Percentiles rank a stretch among this genome's conserved stretches.
Evolutionary conservation across 2,888 invertebrate species (phyloP).

Genomic region (Temnothorax ravouxi): DNA sequence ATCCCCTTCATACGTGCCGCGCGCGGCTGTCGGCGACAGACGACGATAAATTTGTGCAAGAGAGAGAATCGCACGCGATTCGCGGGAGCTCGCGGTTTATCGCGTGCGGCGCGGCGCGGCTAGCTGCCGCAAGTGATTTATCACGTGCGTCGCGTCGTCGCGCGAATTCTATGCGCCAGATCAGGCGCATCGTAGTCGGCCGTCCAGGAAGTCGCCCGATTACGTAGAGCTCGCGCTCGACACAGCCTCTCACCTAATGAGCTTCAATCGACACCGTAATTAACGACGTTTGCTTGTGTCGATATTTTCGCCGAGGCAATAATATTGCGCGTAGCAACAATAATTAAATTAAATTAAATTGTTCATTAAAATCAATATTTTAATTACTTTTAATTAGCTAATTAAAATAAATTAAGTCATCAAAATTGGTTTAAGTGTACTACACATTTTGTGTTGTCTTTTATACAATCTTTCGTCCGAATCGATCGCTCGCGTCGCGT

Average conservation of each 20-base stretch:
- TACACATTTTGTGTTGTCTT: neutral
- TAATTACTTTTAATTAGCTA: conserved; percentile 9
- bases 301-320: neutral
- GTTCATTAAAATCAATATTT: neutral
- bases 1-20: conserved; percentile 14
- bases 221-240: conserved; percentile 16
- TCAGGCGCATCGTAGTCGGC: conserved; percentile 34
- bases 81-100: conserved; percentile 66
- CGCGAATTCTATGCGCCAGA: conserved; percentile 57
- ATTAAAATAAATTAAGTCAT: neutral
- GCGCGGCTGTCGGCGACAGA: conserved; percentile 59
- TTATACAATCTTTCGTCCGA: neutral
- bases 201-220: conserved; percentile 54
- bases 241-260: conserved; percentile 27
- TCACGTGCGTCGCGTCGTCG: conserved; percentile 63
- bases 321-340: neutral
- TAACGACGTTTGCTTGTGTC: conserved; percentile 5
- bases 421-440: neutral
- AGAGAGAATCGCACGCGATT: conserved; percentile 39
- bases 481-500: neutral
- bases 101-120: conserved; percentile 57
- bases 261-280: conserved; percentile 45
- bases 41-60: conserved; percentile 70
- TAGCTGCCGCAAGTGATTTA: conserved; percentile 71
- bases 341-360: conserved; percentile 18